Evolutionary conservation across 2,113 vertebrate species (phyloP).

Genomic region (Indri indri): DNA sequence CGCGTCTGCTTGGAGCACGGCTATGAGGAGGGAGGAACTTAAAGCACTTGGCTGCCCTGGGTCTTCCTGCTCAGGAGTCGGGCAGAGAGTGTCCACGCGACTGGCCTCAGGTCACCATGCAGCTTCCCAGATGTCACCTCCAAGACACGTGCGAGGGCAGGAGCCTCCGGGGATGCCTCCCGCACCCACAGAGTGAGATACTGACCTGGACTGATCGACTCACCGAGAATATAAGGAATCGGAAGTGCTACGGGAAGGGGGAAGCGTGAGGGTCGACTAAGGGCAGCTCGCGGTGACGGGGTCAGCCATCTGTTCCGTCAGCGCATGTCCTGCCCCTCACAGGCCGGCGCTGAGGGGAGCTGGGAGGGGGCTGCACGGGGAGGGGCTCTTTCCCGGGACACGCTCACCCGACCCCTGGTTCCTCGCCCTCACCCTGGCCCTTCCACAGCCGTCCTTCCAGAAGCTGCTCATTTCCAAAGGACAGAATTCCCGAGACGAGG

Average conservation of each 20-base stretch:
- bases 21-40: accelerated
- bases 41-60: accelerated
- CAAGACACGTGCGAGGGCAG: neutral
- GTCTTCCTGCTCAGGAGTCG: neutral
- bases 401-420: accelerated
- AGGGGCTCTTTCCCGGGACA: neutral
- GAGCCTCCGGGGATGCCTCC: accelerated
- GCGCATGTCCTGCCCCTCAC: accelerated
- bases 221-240: accelerated
- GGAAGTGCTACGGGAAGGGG: neutral
- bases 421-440: accelerated
- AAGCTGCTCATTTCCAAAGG: neutral
- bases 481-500: neutral
- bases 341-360: accelerated
- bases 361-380: neutral
- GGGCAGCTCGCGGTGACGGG: accelerated
- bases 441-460: neutral
- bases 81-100: neutral
- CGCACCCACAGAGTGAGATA: accelerated
- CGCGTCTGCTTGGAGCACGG: accelerated
- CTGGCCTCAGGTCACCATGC: no score
- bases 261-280: accelerated
- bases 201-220: accelerated
- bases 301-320: accelerated
- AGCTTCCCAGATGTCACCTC: accelerated